Conservation (phyloP, 2,888 invertebrate genomes). For the Pristionchus entomophagus region DNA sequence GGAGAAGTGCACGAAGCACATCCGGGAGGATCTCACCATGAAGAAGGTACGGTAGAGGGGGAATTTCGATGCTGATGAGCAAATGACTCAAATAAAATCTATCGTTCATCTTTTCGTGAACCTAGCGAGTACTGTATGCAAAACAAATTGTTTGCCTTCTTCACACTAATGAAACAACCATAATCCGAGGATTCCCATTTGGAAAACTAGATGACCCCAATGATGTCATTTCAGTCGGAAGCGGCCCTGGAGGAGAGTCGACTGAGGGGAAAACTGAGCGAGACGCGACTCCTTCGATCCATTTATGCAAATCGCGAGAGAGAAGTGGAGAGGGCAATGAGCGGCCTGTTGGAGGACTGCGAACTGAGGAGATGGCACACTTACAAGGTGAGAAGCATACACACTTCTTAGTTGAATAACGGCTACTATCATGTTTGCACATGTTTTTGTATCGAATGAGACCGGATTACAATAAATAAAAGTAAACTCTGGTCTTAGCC, state of each 20-base stretch:
- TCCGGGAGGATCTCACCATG: slow-evolving; percentile 57
- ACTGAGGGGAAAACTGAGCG: slow-evolving; percentile 33
- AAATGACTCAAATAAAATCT: no score
- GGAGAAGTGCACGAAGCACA: slow-evolving; percentile 57
- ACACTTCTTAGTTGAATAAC: background rate
- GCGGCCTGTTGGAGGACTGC: background rate
- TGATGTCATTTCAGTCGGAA: slow-evolving; percentile 17
- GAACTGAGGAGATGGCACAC: slow-evolving; percentile 34
- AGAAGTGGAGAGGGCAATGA: slow-evolving; percentile 38
- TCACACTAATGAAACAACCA: background rate
- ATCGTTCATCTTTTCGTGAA: background rate
- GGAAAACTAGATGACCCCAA: background rate
- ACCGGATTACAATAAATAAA: no score
- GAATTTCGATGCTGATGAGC: background rate
- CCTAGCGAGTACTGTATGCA: no score
- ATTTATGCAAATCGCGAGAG: slow-evolving; percentile 40
- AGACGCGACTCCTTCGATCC: slow-evolving; percentile 40
- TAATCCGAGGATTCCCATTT: background rate
- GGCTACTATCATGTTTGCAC: background rate
- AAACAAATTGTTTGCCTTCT: no score
- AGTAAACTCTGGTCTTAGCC: no score
- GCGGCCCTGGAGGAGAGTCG: slow-evolving; percentile 39
- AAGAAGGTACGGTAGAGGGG: slow-evolving; percentile 48
- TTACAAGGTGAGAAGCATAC: slow-evolving; percentile 24
- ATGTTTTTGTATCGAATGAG: no score